A percentile compares a stretch with the other conserved stretches of the same genome.
phyloP scores from a whole-genome alignment of 2,888 invertebrate genomes.

The Microchrysa polita region DNA sequence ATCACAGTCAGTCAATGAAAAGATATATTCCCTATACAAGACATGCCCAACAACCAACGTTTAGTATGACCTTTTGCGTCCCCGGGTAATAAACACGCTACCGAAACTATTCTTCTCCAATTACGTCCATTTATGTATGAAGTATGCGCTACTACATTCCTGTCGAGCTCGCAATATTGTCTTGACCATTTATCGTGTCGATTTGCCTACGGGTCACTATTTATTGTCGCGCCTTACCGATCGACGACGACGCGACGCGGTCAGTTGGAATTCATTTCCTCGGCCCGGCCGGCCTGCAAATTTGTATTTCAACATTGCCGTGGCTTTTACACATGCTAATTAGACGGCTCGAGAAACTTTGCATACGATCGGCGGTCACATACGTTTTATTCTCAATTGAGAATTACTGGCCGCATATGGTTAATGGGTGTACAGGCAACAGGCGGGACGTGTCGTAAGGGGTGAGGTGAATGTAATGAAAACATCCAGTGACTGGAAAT shows the following conservation, averaged over 20 bases:
- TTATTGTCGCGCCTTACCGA: constrained; percentile 10
- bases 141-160: no score
- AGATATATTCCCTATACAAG: no score
- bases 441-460: neutral
- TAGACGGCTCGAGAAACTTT: constrained; percentile 2
- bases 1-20: no score
- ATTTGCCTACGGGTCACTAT: neutral
- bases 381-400: neutral
- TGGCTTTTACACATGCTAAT: constrained; percentile 18
- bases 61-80: no score
- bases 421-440: neutral
- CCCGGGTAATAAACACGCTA: no score
- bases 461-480: constrained; percentile 9
- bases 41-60: no score
- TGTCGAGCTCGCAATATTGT: neutral
- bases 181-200: neutral
- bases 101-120: neutral
- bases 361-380: constrained; percentile 6
- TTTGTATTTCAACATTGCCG: constrained; percentile 12
- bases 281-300: neutral
- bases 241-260: neutral
- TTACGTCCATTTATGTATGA: neutral
- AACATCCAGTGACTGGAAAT: neutral
- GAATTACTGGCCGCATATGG: neutral
- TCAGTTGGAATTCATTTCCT: constrained; percentile 12